A percentile compares a stretch with the other conserved stretches of the same genome.
These are phyloP conservation scores for Elysia crispata DNA, from an alignment of 2,888 invertebrate species.

Conservation along the genomic window DNA sequence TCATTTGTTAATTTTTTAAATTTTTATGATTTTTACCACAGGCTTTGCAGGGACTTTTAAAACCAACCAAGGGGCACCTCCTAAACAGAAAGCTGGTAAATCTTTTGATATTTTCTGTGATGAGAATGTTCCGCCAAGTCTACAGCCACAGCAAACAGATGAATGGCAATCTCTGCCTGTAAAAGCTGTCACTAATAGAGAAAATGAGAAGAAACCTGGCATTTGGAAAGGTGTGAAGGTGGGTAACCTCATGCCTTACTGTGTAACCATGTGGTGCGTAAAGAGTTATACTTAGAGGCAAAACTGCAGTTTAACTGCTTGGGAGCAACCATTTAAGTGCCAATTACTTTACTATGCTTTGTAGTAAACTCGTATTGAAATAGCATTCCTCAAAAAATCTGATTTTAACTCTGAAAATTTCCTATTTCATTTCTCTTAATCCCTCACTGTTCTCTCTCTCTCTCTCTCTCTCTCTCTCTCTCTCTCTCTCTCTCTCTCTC, in stretches of 20 bases:
- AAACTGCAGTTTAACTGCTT: no score
- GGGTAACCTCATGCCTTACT: background rate
- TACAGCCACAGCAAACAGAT: conserved; percentile 62
- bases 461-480: no score
- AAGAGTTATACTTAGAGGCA: no score
- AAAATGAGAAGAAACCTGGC: conserved; percentile 85
- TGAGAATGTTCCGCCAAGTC: conserved; percentile 56
- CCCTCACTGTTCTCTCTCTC: no score
- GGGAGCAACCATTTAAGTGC: no score
- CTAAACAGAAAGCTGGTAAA: conserved; percentile 47
- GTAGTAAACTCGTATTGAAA: no score
- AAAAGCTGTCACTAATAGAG: conserved; percentile 79
- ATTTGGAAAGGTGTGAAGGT: conserved; percentile 82
- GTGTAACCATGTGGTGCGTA: no score
- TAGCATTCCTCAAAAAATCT: background rate
- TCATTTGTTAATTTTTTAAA: no score
- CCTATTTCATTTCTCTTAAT: no score
- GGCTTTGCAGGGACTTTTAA: conserved; percentile 35
- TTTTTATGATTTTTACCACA: no score
- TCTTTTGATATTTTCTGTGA: conserved; percentile 63
- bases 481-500: no score
- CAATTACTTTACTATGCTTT: no score
- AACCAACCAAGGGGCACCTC: background rate
- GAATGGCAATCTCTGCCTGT: conserved; percentile 65
- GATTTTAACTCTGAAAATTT: background rate